Percentiles rank a stretch among this genome's conserved stretches.
Evolutionary conservation across 2,113 vertebrate species (phyloP).

Genomic region (Cardinalis cardinalis): DNA sequence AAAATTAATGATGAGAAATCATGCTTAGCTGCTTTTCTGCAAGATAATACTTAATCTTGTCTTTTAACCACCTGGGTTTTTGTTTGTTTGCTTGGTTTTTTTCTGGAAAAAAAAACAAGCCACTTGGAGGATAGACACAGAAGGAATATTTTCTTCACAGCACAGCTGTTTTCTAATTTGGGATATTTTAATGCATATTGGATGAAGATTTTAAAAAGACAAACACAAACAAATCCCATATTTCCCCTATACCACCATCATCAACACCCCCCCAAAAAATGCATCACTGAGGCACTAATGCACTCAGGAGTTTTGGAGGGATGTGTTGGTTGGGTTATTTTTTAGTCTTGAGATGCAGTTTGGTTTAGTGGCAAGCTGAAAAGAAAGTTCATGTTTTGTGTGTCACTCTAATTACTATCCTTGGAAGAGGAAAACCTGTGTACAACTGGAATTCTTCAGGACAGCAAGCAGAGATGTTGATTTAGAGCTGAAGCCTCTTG

Average conservation of each 20-base stretch:
- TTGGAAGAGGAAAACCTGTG: not conserved
- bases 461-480: fast-evolving
- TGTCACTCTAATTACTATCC: not conserved
- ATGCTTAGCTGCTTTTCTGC: not conserved
- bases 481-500: not conserved
- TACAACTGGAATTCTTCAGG: not conserved
- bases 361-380: not conserved
- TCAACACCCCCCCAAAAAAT: not conserved
- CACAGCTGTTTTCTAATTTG: not conserved
- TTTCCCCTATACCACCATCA: not conserved
- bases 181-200: not conserved
- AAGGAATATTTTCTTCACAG: not conserved
- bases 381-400: not conserved
- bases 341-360: not conserved
- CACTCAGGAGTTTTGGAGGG: not conserved
- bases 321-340: not conserved
- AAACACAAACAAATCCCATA: not conserved
- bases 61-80: not conserved
- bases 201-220: not conserved
- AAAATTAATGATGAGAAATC: not conserved
- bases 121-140: not conserved
- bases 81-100: not conserved
- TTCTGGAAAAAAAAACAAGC: not conserved
- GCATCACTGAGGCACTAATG: not conserved
- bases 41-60: not conserved